Evolutionary conservation across 2,113 vertebrate genomes (phyloP), one percentile per base, ranked within the genome.

Genomic region (Bufo bufo): DNA sequence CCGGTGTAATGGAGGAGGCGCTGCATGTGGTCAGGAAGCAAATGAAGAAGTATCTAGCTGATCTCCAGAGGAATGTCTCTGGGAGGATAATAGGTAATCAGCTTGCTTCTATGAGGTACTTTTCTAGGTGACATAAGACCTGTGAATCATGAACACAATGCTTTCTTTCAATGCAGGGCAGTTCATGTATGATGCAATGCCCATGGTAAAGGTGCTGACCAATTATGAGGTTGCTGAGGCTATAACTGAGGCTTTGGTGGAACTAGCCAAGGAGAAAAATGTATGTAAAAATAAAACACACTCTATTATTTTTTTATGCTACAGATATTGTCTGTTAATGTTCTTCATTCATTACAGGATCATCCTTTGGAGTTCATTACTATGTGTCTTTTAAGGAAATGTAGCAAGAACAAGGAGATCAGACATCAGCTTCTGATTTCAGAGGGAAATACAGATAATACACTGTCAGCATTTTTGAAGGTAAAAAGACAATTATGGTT

Each of bases 361-460:
- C 95, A 92, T 74, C 92, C 95, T 7, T 5, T 96, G 91, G 93
- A 95, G 91, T 96, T 96, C 90, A 90, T 96, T 5, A 93, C 93
- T 8, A 0, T n/a, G 77, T 96, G 94, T 89, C 91, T 96, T 52
- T 89, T 90, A 77, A 94, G 85, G 82, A 94, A 92, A 91, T 91
- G 65, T 43, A 78, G 90, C 9, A 85, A 82, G 75, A 78, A 66
- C 20, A 45, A 90, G 88, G 80, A 81, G 4, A 65, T 77, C 66
- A 80, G 91, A 79, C 90, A 52, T 54, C 81, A 89, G 19, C n/a
- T 83, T 6, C 75, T 87, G 50, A 49, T 81, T 7, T 82, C 33
- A 45, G 89, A 90, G 50, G 4, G 3, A 33, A 87, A 85, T 50
- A 65, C 88, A 10, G 80, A 90, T 54, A 61, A 75, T 79, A 17